Conservation (phyloP, 2,888 invertebrate genomes). For the Ypsolopha scabrella region DNA sequence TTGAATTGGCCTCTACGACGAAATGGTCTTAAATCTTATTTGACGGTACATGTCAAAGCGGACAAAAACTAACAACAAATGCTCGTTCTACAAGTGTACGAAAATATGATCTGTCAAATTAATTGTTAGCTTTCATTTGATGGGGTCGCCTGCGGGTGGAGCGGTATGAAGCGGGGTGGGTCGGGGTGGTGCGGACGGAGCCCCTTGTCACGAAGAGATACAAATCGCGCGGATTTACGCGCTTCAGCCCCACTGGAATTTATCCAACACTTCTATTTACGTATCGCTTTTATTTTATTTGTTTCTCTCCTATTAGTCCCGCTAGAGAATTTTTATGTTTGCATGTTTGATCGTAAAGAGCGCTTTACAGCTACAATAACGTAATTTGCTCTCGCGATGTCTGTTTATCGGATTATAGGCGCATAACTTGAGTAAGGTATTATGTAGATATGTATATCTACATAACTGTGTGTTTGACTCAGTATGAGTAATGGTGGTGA, state of each 20-base stretch:
- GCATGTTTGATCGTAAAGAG: slow-evolving; percentile 64
- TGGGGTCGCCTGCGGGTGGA: slow-evolving; percentile 7
- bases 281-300: slow-evolving; percentile 69
- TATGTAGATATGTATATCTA: slow-evolving; percentile 56
- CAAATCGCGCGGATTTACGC: slow-evolving; percentile 71
- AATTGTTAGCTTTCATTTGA: slow-evolving; percentile 29
- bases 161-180: slow-evolving; percentile 16
- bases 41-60: no score
- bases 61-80: no score
- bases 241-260: slow-evolving; percentile 66
- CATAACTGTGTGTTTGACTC: slow-evolving; percentile 11
- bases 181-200: slow-evolving; percentile 28
- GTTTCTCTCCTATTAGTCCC: slow-evolving; percentile 68
- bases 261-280: slow-evolving; percentile 67
- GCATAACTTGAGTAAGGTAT: slow-evolving; percentile 50
- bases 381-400: slow-evolving; percentile 57
- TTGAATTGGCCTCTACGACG: no score
- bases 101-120: slow-evolving; percentile 48
- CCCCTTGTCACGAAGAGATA: slow-evolving; percentile 61
- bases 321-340: slow-evolving; percentile 71
- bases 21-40: no score
- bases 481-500: neutral
- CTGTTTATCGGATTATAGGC: slow-evolving; percentile 60
- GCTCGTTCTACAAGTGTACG: neutral
- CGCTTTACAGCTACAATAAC: slow-evolving; percentile 62